Percentiles rank a stretch among this genome's conserved stretches.
These are phyloP conservation scores for Drosophila neutralis DNA, from an alignment of 2,888 invertebrate genomes.

Conservation along the genomic window DNA sequence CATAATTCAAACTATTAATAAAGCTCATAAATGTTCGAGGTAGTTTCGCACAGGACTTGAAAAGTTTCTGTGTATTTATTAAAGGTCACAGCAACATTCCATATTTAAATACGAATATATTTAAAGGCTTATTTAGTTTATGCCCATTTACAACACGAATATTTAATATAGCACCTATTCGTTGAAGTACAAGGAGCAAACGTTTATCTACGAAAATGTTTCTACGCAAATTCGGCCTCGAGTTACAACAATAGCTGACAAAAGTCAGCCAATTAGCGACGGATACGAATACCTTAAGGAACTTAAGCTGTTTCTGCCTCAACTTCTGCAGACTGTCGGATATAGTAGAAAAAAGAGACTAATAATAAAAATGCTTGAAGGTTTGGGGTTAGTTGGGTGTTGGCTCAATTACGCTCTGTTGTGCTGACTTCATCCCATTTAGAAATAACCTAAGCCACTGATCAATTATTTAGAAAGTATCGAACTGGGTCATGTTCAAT, in stretches of 20 bases:
- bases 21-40: slow-evolving; percentile 42
- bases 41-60: background rate
- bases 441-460: slow-evolving; percentile 55
- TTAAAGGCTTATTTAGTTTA: background rate
- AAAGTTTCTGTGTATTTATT: slow-evolving; percentile 13
- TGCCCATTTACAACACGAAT: background rate
- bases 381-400: too few relatives aligned
- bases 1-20: slow-evolving; percentile 65
- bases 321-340: background rate
- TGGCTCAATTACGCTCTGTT: slow-evolving; percentile 28
- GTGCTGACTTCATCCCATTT: slow-evolving; percentile 11
- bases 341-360: slow-evolving; percentile 12
- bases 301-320: slow-evolving; percentile 24
- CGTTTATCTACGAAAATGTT: slow-evolving; percentile 24
- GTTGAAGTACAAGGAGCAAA: slow-evolving; percentile 20
- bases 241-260: slow-evolving; percentile 40
- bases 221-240: slow-evolving; percentile 36
- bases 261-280: slow-evolving; percentile 40
- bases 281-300: slow-evolving; percentile 31
- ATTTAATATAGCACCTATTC: slow-evolving; percentile 20
- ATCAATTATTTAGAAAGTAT: slow-evolving; percentile 74
- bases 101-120: slow-evolving; percentile 6
- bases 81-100: slow-evolving; percentile 17
- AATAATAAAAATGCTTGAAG: slow-evolving; percentile 10
- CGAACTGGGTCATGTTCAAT: slow-evolving; percentile 77